These are phyloP conservation scores for Melipona beecheii DNA, from an alignment of 2,888 invertebrate species.

Conservation along the genomic window DNA sequence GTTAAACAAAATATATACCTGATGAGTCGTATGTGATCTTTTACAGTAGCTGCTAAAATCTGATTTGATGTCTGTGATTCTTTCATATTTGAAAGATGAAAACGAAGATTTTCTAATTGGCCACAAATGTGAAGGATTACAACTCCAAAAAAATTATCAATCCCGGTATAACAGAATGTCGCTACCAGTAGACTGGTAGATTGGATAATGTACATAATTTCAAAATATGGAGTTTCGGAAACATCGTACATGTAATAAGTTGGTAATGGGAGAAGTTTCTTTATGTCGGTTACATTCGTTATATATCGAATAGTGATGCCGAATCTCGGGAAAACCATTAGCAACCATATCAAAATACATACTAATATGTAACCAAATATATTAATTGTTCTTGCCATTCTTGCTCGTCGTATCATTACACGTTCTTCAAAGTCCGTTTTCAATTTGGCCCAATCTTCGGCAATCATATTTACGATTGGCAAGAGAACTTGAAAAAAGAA, in stretches of 20 bases:
- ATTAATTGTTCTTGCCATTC: conserved; percentile 3
- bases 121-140: conserved; percentile 39
- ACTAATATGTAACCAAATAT: background rate
- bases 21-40: conserved; percentile 40
- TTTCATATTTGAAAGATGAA: conserved; percentile 1
- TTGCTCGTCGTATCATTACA: conserved; percentile 35
- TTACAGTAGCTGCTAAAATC: background rate
- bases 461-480: conserved; percentile 41
- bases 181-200: background rate
- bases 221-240: conserved; percentile 31
- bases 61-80: background rate
- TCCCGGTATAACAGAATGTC: background rate
- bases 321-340: conserved; percentile 31
- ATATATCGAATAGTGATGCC: conserved; percentile 28
- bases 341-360: background rate
- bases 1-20: conserved; percentile 23
- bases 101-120: conserved; percentile 44
- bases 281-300: conserved; percentile 25
- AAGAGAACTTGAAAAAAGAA: conserved; percentile 31
- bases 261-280: conserved; percentile 14
- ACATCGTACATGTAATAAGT: conserved; percentile 23
- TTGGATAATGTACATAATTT: conserved; percentile 21
- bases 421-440: conserved; percentile 21
- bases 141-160: conserved; percentile 34
- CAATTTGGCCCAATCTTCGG: conserved; percentile 42